phyloP scores from a whole-genome alignment of 37 sponge, comb jelly and placozoan species.

The Mnemiopsis leidyi region DNA sequence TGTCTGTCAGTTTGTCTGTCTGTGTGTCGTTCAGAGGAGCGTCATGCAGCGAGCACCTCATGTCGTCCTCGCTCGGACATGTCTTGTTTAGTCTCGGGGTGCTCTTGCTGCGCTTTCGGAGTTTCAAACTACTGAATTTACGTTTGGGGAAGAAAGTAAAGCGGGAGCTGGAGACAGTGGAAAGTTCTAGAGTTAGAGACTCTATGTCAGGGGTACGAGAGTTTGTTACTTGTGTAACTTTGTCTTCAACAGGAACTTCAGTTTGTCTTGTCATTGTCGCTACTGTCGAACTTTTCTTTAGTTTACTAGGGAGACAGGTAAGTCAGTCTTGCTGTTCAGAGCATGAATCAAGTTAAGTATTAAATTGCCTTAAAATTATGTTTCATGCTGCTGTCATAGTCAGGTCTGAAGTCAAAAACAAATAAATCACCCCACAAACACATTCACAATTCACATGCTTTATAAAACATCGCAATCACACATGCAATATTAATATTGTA shows the following conservation, averaged over 20 bases:
- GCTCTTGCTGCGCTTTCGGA: neutral
- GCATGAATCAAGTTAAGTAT: too few species aligned
- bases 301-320: neutral
- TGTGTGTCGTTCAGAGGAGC: neutral
- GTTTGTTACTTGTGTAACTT: neutral
- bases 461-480: neutral
- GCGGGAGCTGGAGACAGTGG: neutral
- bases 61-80: neutral
- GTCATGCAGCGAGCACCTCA: neutral
- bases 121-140: neutral
- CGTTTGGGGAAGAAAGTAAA: conserved; percentile 19
- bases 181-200: neutral
- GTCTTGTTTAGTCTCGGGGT: neutral
- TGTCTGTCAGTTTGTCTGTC: neutral
- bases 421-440: neutral
- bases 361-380: too few species aligned
- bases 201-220: neutral
- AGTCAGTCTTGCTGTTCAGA: too few species aligned
- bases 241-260: neutral
- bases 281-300: neutral
- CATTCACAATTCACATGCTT: neutral
- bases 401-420: neutral
- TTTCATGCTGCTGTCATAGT: too few species aligned
- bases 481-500: too few species aligned
- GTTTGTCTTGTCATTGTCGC: neutral